Conservation (phyloP, 1,140 invertebrate species). For the Anagrus nilaparvatae region DNA sequence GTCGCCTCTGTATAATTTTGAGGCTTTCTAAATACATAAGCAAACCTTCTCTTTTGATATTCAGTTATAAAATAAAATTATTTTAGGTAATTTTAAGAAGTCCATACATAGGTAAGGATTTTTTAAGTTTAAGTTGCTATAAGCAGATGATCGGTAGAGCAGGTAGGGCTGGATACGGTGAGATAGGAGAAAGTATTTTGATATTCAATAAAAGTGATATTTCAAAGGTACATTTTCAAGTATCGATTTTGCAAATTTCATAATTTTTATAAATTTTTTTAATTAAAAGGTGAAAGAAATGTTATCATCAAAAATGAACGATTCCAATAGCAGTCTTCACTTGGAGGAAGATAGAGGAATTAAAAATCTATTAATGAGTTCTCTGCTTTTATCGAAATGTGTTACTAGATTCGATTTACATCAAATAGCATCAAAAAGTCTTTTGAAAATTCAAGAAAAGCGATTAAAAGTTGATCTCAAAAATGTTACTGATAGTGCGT, state of each 20-base stretch:
- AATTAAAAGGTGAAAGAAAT: constrained; percentile 44
- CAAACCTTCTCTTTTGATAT: too few species aligned
- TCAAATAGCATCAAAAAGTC: constrained; percentile 45
- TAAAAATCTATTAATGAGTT: constrained; percentile 56
- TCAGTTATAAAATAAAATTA: too few species aligned
- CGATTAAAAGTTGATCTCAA: constrained; percentile 47
- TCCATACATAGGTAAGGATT: constrained; percentile 68
- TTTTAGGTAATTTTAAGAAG: constrained; percentile 76
- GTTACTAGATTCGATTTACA: constrained; percentile 44
- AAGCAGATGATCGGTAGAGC: constrained; percentile 93
- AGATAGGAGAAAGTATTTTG: constrained; percentile 71
- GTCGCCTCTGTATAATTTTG: too few species aligned
- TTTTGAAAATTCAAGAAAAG: constrained; percentile 53
- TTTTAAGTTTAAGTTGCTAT: constrained; percentile 72
- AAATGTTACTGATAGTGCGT: constrained; percentile 45
- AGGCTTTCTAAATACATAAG: too few species aligned
- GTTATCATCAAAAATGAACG: constrained; percentile 56
- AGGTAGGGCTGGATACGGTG: constrained; percentile 64
- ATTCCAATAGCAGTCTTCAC: constrained; percentile 54
- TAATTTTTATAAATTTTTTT: too few species aligned
- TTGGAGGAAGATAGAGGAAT: constrained; percentile 45
- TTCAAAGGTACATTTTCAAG: constrained; percentile 38
- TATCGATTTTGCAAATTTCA: too few species aligned
- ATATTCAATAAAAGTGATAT: constrained; percentile 49
- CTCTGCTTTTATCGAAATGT: constrained; percentile 53